A percentile compares a stretch with the other conserved stretches of the same genome.
These are phyloP conservation scores for Fistularia tabacaria DNA, from an alignment of 2,797 vertebrate genomes.

Conservation along the genomic window DNA sequence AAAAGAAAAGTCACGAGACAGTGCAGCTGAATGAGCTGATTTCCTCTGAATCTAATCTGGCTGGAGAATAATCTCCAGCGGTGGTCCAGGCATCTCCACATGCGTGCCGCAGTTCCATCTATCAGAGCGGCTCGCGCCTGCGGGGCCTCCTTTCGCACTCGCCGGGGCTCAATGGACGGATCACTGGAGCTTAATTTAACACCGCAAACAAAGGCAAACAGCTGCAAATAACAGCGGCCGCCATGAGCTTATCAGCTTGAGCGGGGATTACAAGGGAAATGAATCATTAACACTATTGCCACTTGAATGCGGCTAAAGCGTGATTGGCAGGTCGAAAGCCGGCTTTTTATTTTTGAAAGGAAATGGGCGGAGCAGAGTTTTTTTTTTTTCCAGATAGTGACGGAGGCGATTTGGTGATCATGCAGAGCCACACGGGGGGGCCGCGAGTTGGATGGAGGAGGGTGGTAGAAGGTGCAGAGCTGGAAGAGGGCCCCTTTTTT, in stretches of 20 bases:
- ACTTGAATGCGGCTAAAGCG: slow-evolving; percentile 70
- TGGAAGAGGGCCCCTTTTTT: not conserved
- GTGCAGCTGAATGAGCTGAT: too few species aligned
- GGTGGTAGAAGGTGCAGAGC: not conserved
- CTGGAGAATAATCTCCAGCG: too few species aligned
- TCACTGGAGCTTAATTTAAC: slow-evolving; percentile 70
- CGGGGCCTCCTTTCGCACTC: slow-evolving; percentile 49
- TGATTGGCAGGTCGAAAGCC: slow-evolving; percentile 72
- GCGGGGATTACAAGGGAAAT: slow-evolving; percentile 76
- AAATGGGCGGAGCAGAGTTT: slow-evolving; percentile 52
- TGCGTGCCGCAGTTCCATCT: slow-evolving; percentile 59
- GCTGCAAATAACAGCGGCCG: slow-evolving; percentile 63
- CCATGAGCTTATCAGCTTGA: slow-evolving; percentile 72
- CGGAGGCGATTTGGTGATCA: slow-evolving; percentile 63
- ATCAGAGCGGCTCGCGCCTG: slow-evolving; percentile 54
- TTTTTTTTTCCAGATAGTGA: slow-evolving; percentile 32
- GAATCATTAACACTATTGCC: slow-evolving; percentile 76
- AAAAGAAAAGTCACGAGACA: too few species aligned
- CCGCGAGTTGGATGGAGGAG: not conserved
- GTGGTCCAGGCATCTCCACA: slow-evolving; percentile 15
- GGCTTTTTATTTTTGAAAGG: slow-evolving; percentile 31
- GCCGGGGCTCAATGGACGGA: slow-evolving; percentile 64
- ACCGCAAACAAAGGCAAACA: slow-evolving; percentile 75
- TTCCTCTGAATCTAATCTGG: too few species aligned
- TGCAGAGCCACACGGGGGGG: slow-evolving; percentile 41